A percentile compares a stretch with the other conserved stretches of the same genome.
Evolutionary conservation across 2,888 invertebrate species (phyloP).

Genomic region (Sceliomorpha sp.): DNA sequence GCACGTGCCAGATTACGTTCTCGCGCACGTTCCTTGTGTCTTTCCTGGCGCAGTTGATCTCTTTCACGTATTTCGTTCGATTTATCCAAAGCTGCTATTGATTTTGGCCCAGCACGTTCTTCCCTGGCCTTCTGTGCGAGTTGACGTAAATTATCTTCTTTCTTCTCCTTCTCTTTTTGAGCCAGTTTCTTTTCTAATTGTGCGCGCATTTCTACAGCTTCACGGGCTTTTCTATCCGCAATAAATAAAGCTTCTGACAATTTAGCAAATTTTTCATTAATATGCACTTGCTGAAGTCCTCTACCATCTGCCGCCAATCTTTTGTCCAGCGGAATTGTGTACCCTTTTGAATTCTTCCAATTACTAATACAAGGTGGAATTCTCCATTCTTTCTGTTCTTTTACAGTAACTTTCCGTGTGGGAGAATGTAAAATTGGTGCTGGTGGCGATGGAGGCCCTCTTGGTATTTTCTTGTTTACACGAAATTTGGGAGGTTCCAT

Average conservation of each 20-base stretch:
- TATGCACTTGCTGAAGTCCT: slow-evolving; percentile 97
- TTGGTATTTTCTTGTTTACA: slow-evolving; percentile 99
- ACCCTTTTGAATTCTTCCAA: slow-evolving; percentile 99
- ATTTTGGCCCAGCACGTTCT: slow-evolving; percentile 92
- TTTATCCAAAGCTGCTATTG: slow-evolving; percentile 80
- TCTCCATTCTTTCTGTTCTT: slow-evolving; percentile 99
- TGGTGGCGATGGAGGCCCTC: slow-evolving; percentile 99
- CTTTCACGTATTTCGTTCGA: slow-evolving; percentile 90
- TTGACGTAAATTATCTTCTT: slow-evolving; percentile 95
- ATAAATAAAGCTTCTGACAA: slow-evolving; percentile 98
- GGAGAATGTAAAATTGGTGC: slow-evolving; percentile 99
- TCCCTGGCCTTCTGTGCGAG: slow-evolving; percentile 96
- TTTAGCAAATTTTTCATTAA: slow-evolving; percentile 99
- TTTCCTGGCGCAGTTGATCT: slow-evolving; percentile 91
- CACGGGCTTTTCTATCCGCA: slow-evolving; percentile 97
- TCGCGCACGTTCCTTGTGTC: slow-evolving; percentile 94
- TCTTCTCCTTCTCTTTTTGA: slow-evolving; percentile 98
- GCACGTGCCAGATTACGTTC: slow-evolving; percentile 96
- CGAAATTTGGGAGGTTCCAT: slow-evolving; percentile 99
- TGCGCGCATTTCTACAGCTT: slow-evolving; percentile 97
- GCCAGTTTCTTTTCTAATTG: slow-evolving; percentile 97
- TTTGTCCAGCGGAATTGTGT: slow-evolving; percentile 98
- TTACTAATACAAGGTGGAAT: slow-evolving; percentile 99
- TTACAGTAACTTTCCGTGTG: slow-evolving; percentile 97
- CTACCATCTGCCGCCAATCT: slow-evolving; percentile 98